Evolutionary conservation across 2,888 invertebrate genomes (phyloP).

Genomic region (Tetrapedia diversipes): DNA sequence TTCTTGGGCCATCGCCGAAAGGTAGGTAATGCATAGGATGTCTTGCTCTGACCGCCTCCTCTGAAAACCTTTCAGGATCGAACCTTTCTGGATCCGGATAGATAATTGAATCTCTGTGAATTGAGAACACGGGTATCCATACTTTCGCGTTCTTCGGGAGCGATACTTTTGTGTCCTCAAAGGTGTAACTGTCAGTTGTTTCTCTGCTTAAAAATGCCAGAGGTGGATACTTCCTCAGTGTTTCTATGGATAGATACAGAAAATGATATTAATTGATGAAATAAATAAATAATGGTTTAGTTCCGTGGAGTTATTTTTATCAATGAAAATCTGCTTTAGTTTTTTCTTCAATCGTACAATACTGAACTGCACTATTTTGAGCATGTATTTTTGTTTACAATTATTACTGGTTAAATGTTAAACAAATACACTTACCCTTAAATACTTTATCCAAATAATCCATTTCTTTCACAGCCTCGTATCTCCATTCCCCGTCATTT

Average conservation of each 20-base stretch:
- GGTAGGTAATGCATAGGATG: slow-evolving; percentile 67
- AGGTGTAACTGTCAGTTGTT: slow-evolving; percentile 67
- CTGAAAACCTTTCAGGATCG: slow-evolving; percentile 74
- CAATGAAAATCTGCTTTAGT: too few relatives aligned
- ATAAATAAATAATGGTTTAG: too few relatives aligned
- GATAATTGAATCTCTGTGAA: slow-evolving; percentile 70
- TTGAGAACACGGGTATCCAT: slow-evolving; percentile 66
- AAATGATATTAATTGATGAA: background rate
- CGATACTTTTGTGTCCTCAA: slow-evolving; percentile 63
- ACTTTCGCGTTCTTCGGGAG: slow-evolving; percentile 62
- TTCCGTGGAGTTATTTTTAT: too few relatives aligned
- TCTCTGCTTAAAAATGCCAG: slow-evolving; percentile 75
- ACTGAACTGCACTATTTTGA: too few relatives aligned
- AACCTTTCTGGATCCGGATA: slow-evolving; percentile 74
- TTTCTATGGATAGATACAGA: slow-evolving; percentile 76
- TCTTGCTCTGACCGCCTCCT: slow-evolving; percentile 62
- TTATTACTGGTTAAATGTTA: too few relatives aligned
- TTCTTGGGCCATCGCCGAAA: slow-evolving; percentile 66
- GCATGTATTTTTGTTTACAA: too few relatives aligned
- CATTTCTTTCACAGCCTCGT: slow-evolving; percentile 81
- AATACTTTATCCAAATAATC: slow-evolving; percentile 82
- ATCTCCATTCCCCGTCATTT: slow-evolving; percentile 77
- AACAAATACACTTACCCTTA: slow-evolving; percentile 69
- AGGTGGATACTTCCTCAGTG: slow-evolving; percentile 82
- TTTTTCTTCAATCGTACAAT: too few relatives aligned